These are phyloP conservation scores for Leguminivora glycinivorella DNA, from an alignment of 1,140 invertebrate species.

Conservation along the genomic window DNA sequence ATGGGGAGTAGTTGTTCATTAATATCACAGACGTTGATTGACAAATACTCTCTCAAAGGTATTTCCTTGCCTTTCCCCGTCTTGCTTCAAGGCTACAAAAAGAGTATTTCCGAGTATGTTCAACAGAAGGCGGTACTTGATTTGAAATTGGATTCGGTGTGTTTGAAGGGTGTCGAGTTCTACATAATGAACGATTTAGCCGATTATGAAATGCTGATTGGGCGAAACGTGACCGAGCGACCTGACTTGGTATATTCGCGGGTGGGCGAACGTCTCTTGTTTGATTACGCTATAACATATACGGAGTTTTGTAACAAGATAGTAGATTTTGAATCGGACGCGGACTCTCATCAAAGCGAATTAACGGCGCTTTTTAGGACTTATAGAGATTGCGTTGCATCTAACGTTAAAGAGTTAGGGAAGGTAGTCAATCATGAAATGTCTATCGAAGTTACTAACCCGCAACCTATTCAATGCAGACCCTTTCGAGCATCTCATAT, in stretches of 20 bases:
- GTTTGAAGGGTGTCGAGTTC: too few species aligned
- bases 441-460: not conserved
- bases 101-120: too few species aligned
- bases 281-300: not conserved
- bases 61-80: too few species aligned
- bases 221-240: too few species aligned
- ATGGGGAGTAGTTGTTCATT: too few species aligned
- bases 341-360: conserved; percentile 12
- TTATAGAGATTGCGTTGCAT: conserved; percentile 8
- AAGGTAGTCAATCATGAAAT: not conserved
- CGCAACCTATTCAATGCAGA: conserved; percentile 20
- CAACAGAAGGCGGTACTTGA: too few species aligned
- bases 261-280: not conserved
- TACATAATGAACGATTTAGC: too few species aligned
- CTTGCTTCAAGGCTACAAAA: too few species aligned
- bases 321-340: not conserved
- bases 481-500: conserved; percentile 8
- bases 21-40: too few species aligned
- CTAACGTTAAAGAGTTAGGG: conserved; percentile 10
- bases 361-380: conserved; percentile 2
- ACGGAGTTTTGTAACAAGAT: conserved; percentile 8
- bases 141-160: too few species aligned
- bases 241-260: conserved; percentile 17
- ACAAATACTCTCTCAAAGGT: too few species aligned
- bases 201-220: too few species aligned